These are phyloP conservation scores for Acanthosoma haemorrhoidale DNA, from an alignment of 2,888 invertebrate species.

Conservation along the genomic window DNA sequence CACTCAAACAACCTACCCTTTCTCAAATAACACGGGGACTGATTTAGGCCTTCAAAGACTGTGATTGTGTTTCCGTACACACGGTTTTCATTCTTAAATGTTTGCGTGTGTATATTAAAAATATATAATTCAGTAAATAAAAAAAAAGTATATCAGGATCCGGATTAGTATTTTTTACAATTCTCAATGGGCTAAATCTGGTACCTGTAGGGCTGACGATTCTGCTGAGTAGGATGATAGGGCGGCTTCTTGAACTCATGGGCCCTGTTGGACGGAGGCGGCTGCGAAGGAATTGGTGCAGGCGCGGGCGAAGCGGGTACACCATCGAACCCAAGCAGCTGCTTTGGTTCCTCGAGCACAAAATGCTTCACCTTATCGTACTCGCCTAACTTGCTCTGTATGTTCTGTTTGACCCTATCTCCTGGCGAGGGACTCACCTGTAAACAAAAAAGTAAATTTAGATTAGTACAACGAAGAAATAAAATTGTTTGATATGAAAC, in stretches of 20 bases:
- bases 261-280: conserved; percentile 41
- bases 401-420: conserved; percentile 62
- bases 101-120: too few species aligned
- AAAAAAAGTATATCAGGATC: too few species aligned
- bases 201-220: conserved; percentile 30
- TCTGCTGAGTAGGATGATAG: conserved; percentile 42
- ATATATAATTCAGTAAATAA: too few species aligned
- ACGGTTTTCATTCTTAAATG: too few species aligned
- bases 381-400: conserved; percentile 66
- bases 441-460: conserved; percentile 37
- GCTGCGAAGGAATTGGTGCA: conserved; percentile 43
- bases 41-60: too few species aligned
- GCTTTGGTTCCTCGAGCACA: conserved; percentile 45
- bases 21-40: too few species aligned
- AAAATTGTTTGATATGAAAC: not conserved
- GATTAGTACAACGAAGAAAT: not conserved
- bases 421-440: conserved; percentile 59
- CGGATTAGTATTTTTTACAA: too few species aligned
- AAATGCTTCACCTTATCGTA: conserved; percentile 62
- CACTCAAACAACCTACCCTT: too few species aligned
- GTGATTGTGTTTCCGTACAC: too few species aligned
- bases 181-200: too few species aligned
- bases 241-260: conserved; percentile 60
- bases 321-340: conserved; percentile 59
- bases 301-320: conserved; percentile 48